Percentiles rank a stretch among this genome's conserved stretches.
phyloP scores from a whole-genome alignment of 2,113 vertebrate genomes.

The Crotalus tigris region DNA sequence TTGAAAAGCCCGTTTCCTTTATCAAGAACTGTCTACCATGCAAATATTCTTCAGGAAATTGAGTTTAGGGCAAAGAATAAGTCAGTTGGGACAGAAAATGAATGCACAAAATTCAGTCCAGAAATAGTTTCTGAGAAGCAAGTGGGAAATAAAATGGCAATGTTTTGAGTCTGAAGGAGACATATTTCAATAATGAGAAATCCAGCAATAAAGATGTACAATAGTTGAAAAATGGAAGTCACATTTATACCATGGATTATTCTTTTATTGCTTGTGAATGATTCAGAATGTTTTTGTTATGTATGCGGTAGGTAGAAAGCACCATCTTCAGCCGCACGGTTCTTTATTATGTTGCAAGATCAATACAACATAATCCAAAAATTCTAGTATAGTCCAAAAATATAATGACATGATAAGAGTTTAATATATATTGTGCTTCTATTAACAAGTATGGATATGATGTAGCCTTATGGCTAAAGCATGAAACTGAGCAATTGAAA shows the following conservation, averaged over 20 bases:
- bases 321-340: not conserved
- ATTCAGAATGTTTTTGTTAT: not conserved
- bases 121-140: constrained; percentile 5
- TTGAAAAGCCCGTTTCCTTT: not conserved
- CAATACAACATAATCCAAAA: not conserved
- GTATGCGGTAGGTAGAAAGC: not conserved
- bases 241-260: not conserved
- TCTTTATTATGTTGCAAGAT: not conserved
- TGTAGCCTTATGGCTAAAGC: not conserved
- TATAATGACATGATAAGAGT: not conserved
- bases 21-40: not conserved
- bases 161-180: not conserved
- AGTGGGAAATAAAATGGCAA: not conserved
- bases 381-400: not conserved
- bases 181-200: not conserved
- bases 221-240: not conserved
- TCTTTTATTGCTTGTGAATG: not conserved
- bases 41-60: not conserved
- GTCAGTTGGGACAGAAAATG: not conserved
- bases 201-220: not conserved
- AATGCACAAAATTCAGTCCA: not conserved
- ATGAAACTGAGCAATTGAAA: not conserved
- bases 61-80: not conserved
- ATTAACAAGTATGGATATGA: not conserved
- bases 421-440: not conserved